Evolutionary conservation across 2,797 vertebrate genomes (phyloP).

Genomic region (Oophaga sylvatica): DNA sequence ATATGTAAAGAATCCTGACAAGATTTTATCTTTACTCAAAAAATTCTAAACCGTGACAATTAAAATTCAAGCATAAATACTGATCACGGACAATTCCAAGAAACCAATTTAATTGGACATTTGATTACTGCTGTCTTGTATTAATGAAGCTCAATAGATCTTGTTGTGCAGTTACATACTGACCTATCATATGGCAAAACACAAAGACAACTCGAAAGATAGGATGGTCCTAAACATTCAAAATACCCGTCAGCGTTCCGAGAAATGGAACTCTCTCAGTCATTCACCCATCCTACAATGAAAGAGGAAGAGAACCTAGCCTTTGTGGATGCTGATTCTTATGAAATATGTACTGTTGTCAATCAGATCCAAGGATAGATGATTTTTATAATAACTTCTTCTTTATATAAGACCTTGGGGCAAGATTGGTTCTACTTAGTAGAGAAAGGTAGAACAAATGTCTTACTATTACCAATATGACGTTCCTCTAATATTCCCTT

Average conservation of each 20-base stretch:
- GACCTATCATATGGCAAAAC: neutral
- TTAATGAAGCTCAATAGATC: neutral
- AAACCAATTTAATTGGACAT: neutral
- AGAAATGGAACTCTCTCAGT: no score
- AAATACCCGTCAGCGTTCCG: no score
- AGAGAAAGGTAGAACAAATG: no score
- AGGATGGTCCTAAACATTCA: no score
- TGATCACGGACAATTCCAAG: no score
- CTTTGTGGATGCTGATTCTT: neutral
- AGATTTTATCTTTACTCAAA: neutral
- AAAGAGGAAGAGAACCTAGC: neutral
- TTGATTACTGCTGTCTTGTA: neutral
- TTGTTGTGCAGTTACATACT: no score
- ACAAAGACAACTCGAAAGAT: neutral
- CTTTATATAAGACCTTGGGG: no score
- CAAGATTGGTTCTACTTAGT: no score
- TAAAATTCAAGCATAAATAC: neutral
- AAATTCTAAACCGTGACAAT: neutral
- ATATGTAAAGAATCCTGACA: neutral
- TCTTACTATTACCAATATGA: no score
- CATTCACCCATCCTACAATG: neutral
- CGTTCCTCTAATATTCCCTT: no score
- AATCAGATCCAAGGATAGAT: neutral
- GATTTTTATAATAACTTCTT: no score
- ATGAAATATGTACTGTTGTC: neutral